Conservation (phyloP, 2,113 vertebrate species). For the Corvus moneduloides region DNA sequence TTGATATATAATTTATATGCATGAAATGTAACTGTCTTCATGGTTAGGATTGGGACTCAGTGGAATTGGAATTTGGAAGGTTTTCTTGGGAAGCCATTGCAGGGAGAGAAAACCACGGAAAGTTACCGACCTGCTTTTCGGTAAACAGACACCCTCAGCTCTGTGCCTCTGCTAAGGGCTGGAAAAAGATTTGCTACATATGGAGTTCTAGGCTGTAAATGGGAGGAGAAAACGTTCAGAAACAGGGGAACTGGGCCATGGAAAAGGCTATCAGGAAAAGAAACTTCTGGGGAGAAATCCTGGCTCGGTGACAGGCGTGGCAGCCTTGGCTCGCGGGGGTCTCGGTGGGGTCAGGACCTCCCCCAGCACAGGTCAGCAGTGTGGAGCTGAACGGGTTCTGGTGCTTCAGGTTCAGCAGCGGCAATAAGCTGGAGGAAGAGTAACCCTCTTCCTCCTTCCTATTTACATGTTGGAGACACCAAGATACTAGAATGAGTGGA, state of each 20-base stretch:
- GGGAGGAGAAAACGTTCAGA: neutral
- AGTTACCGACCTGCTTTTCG: neutral
- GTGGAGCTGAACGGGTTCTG: neutral
- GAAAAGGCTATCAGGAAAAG: neutral
- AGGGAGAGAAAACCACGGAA: neutral
- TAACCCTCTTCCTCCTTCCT: constrained; percentile 15
- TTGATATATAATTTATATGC: constrained; percentile 56
- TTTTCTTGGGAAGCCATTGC: neutral
- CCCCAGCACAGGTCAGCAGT: neutral
- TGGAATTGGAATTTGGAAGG: constrained; percentile 23
- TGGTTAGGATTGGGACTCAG: neutral
- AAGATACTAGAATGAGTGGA: constrained; percentile 45
- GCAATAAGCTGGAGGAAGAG: constrained; percentile 39
- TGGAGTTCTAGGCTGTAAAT: neutral
- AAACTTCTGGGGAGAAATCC: neutral
- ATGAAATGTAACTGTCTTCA: constrained; percentile 50
- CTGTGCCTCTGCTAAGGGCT: constrained; percentile 10
- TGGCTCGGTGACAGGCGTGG: accelerated
- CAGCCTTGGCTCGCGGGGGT: neutral
- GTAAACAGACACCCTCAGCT: neutral
- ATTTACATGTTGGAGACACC: constrained; percentile 54
- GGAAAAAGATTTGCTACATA: neutral
- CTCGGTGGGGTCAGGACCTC: neutral
- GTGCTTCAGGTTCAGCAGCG: neutral
- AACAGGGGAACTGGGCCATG: neutral